Conservation (phyloP, 1,140 invertebrate species). For the Drosophila ohnishii region DNA sequence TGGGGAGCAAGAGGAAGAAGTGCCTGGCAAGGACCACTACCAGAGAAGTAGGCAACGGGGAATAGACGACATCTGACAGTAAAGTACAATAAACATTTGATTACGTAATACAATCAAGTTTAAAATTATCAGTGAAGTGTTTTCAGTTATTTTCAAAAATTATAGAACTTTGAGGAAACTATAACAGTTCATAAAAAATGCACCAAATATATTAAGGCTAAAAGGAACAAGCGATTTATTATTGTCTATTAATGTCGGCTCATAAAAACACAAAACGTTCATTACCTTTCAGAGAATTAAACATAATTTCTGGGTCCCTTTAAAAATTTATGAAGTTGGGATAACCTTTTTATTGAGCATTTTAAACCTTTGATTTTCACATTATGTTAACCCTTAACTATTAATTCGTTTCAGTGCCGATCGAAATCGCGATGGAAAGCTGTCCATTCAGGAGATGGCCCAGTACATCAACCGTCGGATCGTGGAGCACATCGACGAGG, state of each 20-base stretch:
- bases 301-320: not conserved
- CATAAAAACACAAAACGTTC: not conserved
- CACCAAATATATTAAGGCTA: not conserved
- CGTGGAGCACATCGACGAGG: conserved; percentile 89
- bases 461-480: conserved; percentile 90
- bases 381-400: not conserved
- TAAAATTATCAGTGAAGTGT: not conserved
- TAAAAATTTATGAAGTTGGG: no score
- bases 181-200: no score
- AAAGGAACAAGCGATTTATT: not conserved
- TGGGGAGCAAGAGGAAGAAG: not conserved
- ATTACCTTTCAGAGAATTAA: not conserved
- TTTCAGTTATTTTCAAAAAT: no score
- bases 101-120: conserved; percentile 20
- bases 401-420: conserved; percentile 86
- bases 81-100: conserved; percentile 36
- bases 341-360: no score
- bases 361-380: not conserved
- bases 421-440: conserved; percentile 85
- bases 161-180: no score
- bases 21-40: not conserved
- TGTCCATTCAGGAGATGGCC: conserved; percentile 88
- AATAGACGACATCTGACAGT: conserved; percentile 5
- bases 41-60: conserved; percentile 20
- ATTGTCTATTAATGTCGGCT: no score